A percentile compares a stretch with the other conserved stretches of the same genome.
phyloP scores from a whole-genome alignment of 2,888 invertebrate species.

The Melanargia galathea region DNA sequence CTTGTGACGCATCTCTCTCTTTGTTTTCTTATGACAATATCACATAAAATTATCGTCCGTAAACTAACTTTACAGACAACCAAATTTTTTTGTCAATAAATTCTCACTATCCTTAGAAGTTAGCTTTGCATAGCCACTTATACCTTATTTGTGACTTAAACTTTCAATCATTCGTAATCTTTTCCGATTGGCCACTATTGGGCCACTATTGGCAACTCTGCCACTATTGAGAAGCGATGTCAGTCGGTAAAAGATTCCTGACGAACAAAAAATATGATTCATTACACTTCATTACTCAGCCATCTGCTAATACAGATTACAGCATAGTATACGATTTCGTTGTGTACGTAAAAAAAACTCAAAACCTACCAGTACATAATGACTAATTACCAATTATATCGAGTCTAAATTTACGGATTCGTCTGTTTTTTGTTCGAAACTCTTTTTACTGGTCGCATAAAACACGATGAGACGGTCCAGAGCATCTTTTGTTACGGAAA shows the following conservation, averaged over 20 bases:
- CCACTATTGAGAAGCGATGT: no score
- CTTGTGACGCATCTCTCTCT: no score
- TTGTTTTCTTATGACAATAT: no score
- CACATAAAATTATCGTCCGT: no score
- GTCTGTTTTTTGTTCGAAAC: constrained; percentile 44
- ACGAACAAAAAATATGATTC: neutral
- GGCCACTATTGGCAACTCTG: no score
- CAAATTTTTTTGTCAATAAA: no score
- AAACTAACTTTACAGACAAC: no score
- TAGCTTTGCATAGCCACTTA: no score
- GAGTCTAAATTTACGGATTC: constrained; percentile 37
- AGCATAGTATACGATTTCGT: neutral
- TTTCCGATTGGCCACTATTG: no score
- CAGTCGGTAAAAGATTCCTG: neutral
- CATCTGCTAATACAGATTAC: constrained; percentile 10
- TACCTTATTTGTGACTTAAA: no score
- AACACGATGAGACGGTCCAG: constrained; percentile 50
- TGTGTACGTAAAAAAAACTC: neutral
- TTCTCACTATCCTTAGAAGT: no score
- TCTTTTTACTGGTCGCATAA: constrained; percentile 48
- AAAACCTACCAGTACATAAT: constrained; percentile 10
- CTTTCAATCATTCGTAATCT: no score
- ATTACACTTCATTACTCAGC: constrained; percentile 1
- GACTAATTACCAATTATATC: constrained; percentile 27
- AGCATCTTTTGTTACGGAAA: constrained; percentile 50